A percentile compares a stretch with the other conserved stretches of the same genome.
Conservation (phyloP, 1,140 invertebrate species). For the Magallana gigas region DNA sequence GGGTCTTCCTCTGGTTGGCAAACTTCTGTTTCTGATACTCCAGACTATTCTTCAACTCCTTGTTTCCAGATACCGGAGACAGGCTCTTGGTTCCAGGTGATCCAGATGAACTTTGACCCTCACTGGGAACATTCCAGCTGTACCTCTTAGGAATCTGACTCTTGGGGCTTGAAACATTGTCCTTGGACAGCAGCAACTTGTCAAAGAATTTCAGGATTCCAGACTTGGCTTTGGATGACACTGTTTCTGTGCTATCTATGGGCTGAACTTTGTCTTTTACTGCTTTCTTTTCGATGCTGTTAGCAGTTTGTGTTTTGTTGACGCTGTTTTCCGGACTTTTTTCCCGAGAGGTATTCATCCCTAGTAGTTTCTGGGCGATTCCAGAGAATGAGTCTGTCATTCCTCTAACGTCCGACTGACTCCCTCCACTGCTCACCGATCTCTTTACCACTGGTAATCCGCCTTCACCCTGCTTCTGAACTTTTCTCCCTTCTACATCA, state of each 20-base stretch:
- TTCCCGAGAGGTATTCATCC: constrained; percentile 41
- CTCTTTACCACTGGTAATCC: background rate
- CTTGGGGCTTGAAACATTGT: background rate
- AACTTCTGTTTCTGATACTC: constrained; percentile 24
- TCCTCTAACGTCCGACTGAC: background rate
- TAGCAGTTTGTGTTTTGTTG: background rate
- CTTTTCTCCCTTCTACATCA: background rate
- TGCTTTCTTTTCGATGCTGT: background rate
- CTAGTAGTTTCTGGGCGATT: constrained; percentile 50
- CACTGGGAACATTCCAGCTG: constrained; percentile 28
- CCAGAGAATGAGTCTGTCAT: constrained; percentile 53
- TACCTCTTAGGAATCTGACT: constrained; percentile 36
- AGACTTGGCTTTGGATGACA: constrained; percentile 48
- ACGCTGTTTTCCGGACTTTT: background rate
- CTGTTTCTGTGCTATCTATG: background rate
- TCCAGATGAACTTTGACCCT: constrained; percentile 18
- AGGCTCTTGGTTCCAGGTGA: constrained; percentile 19
- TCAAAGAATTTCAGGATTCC: constrained; percentile 54
- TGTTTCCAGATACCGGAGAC: constrained; percentile 4
- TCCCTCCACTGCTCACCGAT: background rate
- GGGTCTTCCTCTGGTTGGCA: background rate
- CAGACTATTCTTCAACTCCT: constrained; percentile 1
- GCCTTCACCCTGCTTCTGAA: background rate
- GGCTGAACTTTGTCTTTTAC: background rate
- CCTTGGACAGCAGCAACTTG: constrained; percentile 45